A percentile compares a stretch with the other conserved stretches of the same genome.
phyloP scores from a whole-genome alignment of 2,888 invertebrate genomes.

The Drosophila gaucha region DNA sequence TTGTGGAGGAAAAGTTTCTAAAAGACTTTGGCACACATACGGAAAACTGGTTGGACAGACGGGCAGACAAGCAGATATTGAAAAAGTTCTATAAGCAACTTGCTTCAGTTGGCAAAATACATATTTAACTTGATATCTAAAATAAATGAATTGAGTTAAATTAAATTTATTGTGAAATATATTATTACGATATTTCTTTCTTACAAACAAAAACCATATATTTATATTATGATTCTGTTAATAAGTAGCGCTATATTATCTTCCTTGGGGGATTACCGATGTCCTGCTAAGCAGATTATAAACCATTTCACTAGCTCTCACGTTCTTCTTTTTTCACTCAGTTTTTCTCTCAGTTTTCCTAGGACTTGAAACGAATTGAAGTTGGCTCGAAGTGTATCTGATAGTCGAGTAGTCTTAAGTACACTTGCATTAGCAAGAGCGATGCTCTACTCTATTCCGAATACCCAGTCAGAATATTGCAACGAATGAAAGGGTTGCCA shows the following conservation, averaged over 20 bases:
- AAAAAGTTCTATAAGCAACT: neutral
- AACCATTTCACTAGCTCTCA: too few species aligned
- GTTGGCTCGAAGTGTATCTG: neutral
- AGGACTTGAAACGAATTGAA: too few species aligned
- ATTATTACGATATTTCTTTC: too few species aligned
- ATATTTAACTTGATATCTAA: neutral
- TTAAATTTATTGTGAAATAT: neutral
- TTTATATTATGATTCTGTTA: too few species aligned
- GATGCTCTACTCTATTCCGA: slow-evolving; percentile 31
- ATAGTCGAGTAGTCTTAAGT: neutral
- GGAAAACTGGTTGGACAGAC: slow-evolving; percentile 7
- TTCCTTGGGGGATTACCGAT: too few species aligned
- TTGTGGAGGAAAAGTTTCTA: slow-evolving; percentile 66
- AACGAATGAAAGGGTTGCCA: slow-evolving; percentile 29
- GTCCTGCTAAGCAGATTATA: too few species aligned
- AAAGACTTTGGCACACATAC: slow-evolving; percentile 63
- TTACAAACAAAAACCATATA: too few species aligned
- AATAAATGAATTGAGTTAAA: neutral
- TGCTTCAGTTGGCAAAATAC: slow-evolving; percentile 1
- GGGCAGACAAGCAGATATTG: neutral
- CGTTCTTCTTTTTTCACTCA: too few species aligned
- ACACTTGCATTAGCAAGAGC: neutral
- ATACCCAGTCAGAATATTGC: slow-evolving; percentile 9
- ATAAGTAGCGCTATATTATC: too few species aligned
- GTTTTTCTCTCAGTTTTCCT: too few species aligned